Conservation (phyloP, 2,888 invertebrate species). For the Cryptophagus acutangulus region DNA sequence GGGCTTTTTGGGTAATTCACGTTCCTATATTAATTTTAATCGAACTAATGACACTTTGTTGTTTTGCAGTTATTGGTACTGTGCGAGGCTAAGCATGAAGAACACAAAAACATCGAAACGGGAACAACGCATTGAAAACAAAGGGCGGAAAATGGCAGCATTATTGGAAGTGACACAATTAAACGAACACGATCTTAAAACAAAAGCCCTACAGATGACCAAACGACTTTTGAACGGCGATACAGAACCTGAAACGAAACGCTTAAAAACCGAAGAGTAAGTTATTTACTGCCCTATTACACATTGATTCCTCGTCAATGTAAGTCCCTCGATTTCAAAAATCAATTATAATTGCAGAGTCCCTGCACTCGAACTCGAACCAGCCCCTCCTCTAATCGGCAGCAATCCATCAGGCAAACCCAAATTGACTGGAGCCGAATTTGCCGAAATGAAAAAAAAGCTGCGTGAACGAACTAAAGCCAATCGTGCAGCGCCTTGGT, state of each 20-base stretch:
- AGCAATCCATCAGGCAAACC: constrained; percentile 33
- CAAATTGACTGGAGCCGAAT: constrained; percentile 43
- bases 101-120: constrained; percentile 50
- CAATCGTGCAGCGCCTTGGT: constrained; percentile 52
- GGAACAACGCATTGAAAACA: constrained; percentile 55
- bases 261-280: constrained; percentile 29
- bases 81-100: constrained; percentile 43
- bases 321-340: too few species aligned
- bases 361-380: too few species aligned
- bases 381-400: constrained; percentile 23
- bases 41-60: constrained; percentile 3
- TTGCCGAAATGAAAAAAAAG: constrained; percentile 50
- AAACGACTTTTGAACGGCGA: too few species aligned
- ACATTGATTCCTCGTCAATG: background rate
- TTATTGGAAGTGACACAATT: constrained; percentile 56
- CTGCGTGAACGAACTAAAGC: constrained; percentile 37
- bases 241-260: constrained; percentile 32
- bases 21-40: background rate
- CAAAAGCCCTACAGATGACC: constrained; percentile 26
- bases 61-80: constrained; percentile 25
- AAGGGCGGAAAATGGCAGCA: constrained; percentile 60
- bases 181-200: constrained; percentile 56
- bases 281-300: too few species aligned
- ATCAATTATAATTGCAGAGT: too few species aligned
- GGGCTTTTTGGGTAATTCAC: constrained; percentile 22